A percentile compares a stretch with the other conserved stretches of the same genome.
These are phyloP conservation scores for Aphidoletes aphidimyza DNA, from an alignment of 2,888 invertebrate genomes.

Conservation along the genomic window DNA sequence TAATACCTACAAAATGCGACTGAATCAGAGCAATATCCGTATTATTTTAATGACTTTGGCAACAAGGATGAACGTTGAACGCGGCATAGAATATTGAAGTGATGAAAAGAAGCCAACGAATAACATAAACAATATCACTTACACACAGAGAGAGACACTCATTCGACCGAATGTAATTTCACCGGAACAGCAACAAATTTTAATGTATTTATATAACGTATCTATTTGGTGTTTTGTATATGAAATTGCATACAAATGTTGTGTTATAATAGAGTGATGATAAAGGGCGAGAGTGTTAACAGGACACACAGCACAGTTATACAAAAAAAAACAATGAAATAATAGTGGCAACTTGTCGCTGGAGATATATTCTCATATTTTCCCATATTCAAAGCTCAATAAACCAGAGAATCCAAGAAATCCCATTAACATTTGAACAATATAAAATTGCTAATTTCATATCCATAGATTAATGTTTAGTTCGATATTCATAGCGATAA, in stretches of 20 bases:
- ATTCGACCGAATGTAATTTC: not conserved
- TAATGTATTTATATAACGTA: slow-evolving; percentile 33
- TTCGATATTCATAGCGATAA: no score
- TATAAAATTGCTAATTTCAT: slow-evolving; percentile 29
- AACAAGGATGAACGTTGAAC: slow-evolving; percentile 18
- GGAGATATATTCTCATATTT: not conserved
- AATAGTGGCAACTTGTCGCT: slow-evolving; percentile 14
- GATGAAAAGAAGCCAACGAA: not conserved
- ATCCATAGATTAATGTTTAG: not conserved
- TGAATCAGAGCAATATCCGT: slow-evolving; percentile 35
- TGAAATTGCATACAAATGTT: not conserved
- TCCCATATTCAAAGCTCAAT: no score
- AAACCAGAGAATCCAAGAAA: not conserved
- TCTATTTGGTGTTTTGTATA: not conserved
- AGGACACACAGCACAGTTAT: not conserved
- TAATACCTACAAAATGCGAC: slow-evolving; percentile 7
- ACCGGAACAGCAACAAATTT: slow-evolving; percentile 19
- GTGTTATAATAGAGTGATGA: not conserved
- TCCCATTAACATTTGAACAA: not conserved
- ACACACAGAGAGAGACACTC: not conserved
- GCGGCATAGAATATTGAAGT: not conserved
- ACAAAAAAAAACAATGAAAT: not conserved
- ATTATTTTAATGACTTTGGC: slow-evolving; percentile 7
- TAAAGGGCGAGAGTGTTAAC: not conserved
- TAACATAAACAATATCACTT: not conserved